Conservation (phyloP, 2,797 vertebrate genomes). For the Calcarius lapponicus region DNA sequence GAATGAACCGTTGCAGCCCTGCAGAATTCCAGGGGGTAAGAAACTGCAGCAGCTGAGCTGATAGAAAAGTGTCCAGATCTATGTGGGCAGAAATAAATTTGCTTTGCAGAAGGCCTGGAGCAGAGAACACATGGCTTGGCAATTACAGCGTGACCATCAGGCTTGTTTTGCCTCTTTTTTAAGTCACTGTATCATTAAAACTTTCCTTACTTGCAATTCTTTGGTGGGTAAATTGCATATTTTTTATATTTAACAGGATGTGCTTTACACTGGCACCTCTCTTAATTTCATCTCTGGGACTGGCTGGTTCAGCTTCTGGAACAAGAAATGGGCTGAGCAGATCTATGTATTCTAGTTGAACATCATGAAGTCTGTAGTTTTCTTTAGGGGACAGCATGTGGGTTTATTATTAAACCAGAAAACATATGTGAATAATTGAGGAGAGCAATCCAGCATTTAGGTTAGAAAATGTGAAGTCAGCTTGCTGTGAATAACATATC, state of each 20-base stretch:
- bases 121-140: background rate
- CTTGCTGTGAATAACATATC: slow-evolving; percentile 62
- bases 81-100: background rate
- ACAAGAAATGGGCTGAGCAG: background rate
- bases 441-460: slow-evolving; percentile 40
- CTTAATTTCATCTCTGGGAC: background rate
- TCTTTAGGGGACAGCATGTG: slow-evolving; percentile 48
- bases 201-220: background rate
- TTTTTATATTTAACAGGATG: background rate
- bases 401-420: slow-evolving; percentile 50
- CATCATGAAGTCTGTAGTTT: slow-evolving; percentile 15
- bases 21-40: background rate
- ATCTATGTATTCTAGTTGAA: background rate
- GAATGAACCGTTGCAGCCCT: fast-evolving
- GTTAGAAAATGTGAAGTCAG: slow-evolving; percentile 62
- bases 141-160: background rate
- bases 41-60: background rate
- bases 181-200: background rate
- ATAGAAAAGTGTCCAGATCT: background rate
- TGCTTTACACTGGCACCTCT: background rate
- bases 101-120: background rate
- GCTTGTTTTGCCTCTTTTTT: background rate
- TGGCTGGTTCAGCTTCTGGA: background rate
- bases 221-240: background rate
- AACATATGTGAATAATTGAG: slow-evolving; percentile 68